These are phyloP conservation scores for Caradrina kadenii DNA, from an alignment of 2,888 invertebrate species.

Conservation along the genomic window DNA sequence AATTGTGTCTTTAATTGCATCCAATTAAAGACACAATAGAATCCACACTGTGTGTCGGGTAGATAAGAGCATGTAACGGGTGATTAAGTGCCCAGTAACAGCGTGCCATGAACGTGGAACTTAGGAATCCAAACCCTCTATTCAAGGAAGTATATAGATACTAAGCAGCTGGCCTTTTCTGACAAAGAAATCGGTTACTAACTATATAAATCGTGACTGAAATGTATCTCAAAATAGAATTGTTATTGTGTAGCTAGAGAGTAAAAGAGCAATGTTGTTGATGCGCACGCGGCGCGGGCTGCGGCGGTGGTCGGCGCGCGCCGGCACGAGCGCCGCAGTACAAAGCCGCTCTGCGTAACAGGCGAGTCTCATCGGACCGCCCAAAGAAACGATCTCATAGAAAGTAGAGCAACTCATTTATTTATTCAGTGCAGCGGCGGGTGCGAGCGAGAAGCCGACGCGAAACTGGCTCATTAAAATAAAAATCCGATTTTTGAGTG, in stretches of 20 bases:
- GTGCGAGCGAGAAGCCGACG: slow-evolving; percentile 85
- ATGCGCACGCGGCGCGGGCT: slow-evolving; percentile 49
- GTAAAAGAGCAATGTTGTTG: slow-evolving; percentile 74
- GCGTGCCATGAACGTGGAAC: slow-evolving; percentile 13
- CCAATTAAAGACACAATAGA: background rate
- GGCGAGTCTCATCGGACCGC: slow-evolving; percentile 79
- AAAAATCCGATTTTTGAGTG: slow-evolving; percentile 89
- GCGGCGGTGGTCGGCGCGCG: slow-evolving; percentile 38
- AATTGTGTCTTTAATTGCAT: no score
- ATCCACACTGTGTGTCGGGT: background rate
- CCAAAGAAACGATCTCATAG: slow-evolving; percentile 90
- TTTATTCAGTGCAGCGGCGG: slow-evolving; percentile 88
- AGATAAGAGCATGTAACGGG: background rate
- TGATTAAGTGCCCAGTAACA: background rate
- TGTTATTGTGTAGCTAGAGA: slow-evolving; percentile 71
- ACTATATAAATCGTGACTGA: slow-evolving; percentile 75
- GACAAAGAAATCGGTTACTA: slow-evolving; percentile 66
- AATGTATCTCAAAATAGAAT: slow-evolving; percentile 74
- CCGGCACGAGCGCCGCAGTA: slow-evolving; percentile 54
- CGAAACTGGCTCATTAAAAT: slow-evolving; percentile 90
- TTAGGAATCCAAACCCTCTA: slow-evolving; percentile 14
- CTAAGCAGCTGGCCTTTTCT: slow-evolving; percentile 62
- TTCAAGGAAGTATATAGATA: slow-evolving; percentile 24
- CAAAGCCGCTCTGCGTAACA: slow-evolving; percentile 62
- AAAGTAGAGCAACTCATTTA: slow-evolving; percentile 90